Evolutionary conservation across 2,888 invertebrate species (phyloP).

Genomic region (Neoaliturus tenellus): DNA sequence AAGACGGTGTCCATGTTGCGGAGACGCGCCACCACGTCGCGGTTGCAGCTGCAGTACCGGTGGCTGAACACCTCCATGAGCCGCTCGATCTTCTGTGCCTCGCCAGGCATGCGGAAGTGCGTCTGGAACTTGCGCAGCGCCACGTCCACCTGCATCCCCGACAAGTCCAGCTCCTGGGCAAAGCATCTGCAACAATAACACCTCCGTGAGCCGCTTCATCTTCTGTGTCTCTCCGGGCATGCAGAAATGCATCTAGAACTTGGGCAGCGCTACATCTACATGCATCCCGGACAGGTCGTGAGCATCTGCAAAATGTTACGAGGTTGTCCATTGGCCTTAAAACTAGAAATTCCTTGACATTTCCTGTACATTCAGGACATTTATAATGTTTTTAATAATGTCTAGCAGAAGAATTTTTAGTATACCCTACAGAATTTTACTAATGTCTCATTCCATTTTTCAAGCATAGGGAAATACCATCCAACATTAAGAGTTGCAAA

Average conservation of each 20-base stretch:
- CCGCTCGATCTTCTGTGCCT: conserved; percentile 98
- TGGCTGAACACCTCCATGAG: conserved; percentile 97
- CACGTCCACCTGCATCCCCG: conserved; percentile 97
- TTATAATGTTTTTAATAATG: no score
- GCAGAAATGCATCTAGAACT: conserved; percentile 97
- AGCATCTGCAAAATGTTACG: no score
- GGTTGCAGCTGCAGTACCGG: conserved; percentile 96
- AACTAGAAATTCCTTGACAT: no score
- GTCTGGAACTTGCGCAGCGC: conserved; percentile 97
- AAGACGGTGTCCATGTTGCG: conserved; percentile 92
- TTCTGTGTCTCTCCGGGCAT: conserved; percentile 99
- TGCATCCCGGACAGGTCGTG: conserved; percentile 97
- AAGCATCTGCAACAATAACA: conserved; percentile 86
- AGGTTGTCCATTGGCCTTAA: no score
- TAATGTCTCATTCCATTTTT: no score
- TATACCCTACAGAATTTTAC: no score
- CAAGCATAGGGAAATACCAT: no score
- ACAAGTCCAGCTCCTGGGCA: conserved; percentile 94
- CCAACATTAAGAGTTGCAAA: no score
- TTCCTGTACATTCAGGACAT: no score
- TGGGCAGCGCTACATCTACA: conserved; percentile 96
- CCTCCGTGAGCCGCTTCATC: conserved; percentile 96
- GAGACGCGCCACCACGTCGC: conserved; percentile 90
- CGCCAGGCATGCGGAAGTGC: conserved; percentile 98
- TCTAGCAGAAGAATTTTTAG: no score